phyloP scores from a whole-genome alignment of 2,888 invertebrate genomes.

The Platycheirus albimanus region DNA sequence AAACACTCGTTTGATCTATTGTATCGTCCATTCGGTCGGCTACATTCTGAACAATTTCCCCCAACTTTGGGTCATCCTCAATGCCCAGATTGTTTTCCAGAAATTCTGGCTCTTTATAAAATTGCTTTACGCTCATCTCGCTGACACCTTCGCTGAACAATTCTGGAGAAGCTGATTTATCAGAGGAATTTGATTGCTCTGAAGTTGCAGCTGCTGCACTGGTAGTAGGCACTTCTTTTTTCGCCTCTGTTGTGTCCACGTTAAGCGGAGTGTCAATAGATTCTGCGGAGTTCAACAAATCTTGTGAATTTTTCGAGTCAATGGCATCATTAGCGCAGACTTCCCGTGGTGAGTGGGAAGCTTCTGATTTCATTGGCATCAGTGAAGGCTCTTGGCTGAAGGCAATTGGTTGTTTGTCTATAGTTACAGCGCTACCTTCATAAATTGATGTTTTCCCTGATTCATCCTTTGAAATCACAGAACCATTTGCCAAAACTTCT shows the following conservation, averaged over 20 bases:
- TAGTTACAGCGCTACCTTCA: neutral
- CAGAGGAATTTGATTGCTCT: slow-evolving; percentile 65
- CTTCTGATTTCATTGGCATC: neutral
- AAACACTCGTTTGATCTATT: slow-evolving; percentile 48
- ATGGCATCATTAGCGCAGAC: slow-evolving; percentile 11
- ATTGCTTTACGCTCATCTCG: slow-evolving; percentile 82
- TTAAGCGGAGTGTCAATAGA: slow-evolving; percentile 44
- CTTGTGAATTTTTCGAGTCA: neutral
- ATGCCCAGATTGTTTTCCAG: slow-evolving; percentile 82
- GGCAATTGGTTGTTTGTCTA: neutral
- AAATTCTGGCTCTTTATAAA: slow-evolving; percentile 82
- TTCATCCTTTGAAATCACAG: no score
- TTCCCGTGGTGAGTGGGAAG: no score
- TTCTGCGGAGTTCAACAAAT: slow-evolving; percentile 18
- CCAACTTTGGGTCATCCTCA: slow-evolving; percentile 82
- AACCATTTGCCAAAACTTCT: no score
- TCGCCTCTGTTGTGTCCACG: slow-evolving; percentile 48
- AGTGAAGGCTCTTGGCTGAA: neutral
- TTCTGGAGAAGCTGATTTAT: slow-evolving; percentile 81
- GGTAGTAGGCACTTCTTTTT: slow-evolving; percentile 28
- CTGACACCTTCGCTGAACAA: slow-evolving; percentile 81
- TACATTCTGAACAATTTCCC: slow-evolving; percentile 81
- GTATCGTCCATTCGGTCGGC: slow-evolving; percentile 51
- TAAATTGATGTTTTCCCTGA: no score
- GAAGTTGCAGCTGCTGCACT: slow-evolving; percentile 33